Evolutionary conservation across 2,888 invertebrate species (phyloP).

Genomic region (Caenorhabditis wallacei): DNA sequence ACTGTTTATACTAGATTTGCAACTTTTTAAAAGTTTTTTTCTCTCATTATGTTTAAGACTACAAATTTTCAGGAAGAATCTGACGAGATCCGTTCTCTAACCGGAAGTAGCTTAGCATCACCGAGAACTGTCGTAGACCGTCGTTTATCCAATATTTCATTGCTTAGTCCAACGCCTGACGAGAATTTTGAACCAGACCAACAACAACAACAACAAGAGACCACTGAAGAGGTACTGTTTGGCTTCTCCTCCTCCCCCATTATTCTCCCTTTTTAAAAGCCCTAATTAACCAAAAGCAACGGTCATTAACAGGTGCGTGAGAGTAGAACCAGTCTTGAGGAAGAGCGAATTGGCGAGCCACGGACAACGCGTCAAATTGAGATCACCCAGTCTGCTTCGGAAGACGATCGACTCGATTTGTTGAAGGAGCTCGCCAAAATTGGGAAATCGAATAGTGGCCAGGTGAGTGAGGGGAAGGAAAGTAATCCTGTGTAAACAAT

Average conservation of each 20-base stretch:
- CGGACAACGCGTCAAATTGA: slow-evolving; percentile 63
- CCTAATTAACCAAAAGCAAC: slow-evolving; percentile 52
- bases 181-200: slow-evolving; percentile 39
- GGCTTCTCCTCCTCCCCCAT: slow-evolving; percentile 20
- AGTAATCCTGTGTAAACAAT: slow-evolving; percentile 4
- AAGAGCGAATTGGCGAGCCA: slow-evolving; percentile 32
- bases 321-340: slow-evolving; percentile 17
- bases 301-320: slow-evolving; percentile 59
- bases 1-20: background rate
- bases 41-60: background rate
- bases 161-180: slow-evolving; percentile 64
- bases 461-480: slow-evolving; percentile 35
- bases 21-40: background rate
- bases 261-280: no score
- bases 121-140: slow-evolving; percentile 72
- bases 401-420: slow-evolving; percentile 68
- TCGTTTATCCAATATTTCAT: slow-evolving; percentile 59
- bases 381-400: slow-evolving; percentile 67
- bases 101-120: slow-evolving; percentile 72
- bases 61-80: slow-evolving; percentile 73
- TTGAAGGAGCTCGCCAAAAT: slow-evolving; percentile 69
- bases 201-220: slow-evolving; percentile 34
- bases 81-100: slow-evolving; percentile 73
- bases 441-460: slow-evolving; percentile 59
- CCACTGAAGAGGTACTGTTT: slow-evolving; percentile 42